Base-by-base conservation (phyloP, 2,888 invertebrate species). In the Tanaodytes sp. region DNA sequence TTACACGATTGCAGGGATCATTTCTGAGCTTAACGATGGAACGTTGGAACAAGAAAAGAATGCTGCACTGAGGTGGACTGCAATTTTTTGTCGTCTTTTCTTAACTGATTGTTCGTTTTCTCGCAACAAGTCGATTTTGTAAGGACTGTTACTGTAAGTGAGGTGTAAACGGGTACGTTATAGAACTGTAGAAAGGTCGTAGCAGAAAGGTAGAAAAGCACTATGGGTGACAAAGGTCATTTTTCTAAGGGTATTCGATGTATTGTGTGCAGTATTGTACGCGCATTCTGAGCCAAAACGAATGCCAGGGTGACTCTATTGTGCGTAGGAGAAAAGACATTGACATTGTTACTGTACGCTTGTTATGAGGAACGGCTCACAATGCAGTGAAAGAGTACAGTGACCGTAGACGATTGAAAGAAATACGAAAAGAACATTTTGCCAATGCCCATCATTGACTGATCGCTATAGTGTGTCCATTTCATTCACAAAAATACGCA, bases 281-380 rank as follows among this genome's bases (percentile, higher is more conserved):
- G 59, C 57, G 63, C 63, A 73, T 72, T 69, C 72, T 74, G 66
- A 65, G 67, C 71, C 69, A 70, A 54, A 73, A 72, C 72, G 72
- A 74, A 73, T 70, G 69, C 72, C 69, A 61, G 64, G 69, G 63
- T 58, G 68, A 68, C 64, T 67, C 57, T 70, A 77, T 75, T 75
- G 75, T 72, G 70, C 67, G 70, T 64, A 71, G 73, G 75, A 74
- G 73, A 72, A 72, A 74, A 77, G 75, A 76, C 76, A 75, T 74
- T 76, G 73, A 77, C 76, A 77, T 76, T 77, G 76, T 77, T 72
- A 71, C 75, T 67, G 69, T 43, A 49, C 74, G 75, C 75, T 75
- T 76, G 76, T 76, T 76, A 75, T 73, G 74, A 74, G 75, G 75
- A 75, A 73, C 65, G 72, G 31, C 66, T 46, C 63, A 74, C 74